A percentile compares a stretch with the other conserved stretches of the same genome.
These are phyloP conservation scores for Scomberomorus guttatus DNA, from an alignment of 2,797 vertebrate genomes.

Conservation along the genomic window DNA sequence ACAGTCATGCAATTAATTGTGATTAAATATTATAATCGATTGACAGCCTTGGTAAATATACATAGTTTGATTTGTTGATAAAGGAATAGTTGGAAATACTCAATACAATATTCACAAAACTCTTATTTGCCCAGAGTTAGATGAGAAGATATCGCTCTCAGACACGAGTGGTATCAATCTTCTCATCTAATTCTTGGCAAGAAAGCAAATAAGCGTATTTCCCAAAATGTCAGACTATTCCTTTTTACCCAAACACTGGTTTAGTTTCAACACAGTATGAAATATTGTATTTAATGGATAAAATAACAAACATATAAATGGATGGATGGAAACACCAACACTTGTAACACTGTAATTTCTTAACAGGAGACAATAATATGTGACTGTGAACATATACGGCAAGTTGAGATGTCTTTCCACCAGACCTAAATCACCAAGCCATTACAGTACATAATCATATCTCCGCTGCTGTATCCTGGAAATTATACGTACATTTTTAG, in stretches of 20 bases:
- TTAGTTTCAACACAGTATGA: not conserved
- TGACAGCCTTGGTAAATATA: no score
- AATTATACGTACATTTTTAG: constrained; percentile 49
- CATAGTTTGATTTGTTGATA: no score
- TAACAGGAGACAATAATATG: constrained; percentile 1
- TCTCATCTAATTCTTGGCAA: not conserved
- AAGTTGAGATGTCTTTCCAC: constrained; percentile 18
- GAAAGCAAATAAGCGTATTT: not conserved
- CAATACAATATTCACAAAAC: no score
- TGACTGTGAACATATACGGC: not conserved
- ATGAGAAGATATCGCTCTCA: no score
- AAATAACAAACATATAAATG: not conserved
- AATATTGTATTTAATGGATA: not conserved
- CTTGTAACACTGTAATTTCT: not conserved
- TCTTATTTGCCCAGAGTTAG: no score
- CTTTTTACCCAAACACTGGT: not conserved
- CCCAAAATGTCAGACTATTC: not conserved
- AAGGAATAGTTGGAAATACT: no score
- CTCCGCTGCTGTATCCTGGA: constrained; percentile 32
- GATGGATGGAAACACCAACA: not conserved
- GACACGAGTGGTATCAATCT: not conserved
- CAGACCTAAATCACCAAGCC: constrained; percentile 27
- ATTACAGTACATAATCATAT: constrained; percentile 40
- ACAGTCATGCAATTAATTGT: no score
- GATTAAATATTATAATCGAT: no score